A percentile compares a stretch with the other conserved stretches of the same genome.
Conservation (phyloP, 1,140 invertebrate genomes). For the Calephelis virginiensis region DNA sequence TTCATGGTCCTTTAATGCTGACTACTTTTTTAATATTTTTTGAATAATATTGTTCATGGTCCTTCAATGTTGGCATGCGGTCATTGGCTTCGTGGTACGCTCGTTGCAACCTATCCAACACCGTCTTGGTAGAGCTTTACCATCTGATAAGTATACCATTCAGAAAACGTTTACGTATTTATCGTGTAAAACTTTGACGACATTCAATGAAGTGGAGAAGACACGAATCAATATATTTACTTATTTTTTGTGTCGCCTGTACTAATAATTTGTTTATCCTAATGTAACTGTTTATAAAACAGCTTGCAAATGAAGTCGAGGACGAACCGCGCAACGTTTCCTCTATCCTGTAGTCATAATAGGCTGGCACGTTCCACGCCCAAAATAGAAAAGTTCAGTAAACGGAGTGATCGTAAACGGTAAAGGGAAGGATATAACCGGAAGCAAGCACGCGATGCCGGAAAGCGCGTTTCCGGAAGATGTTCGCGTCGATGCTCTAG, state of each 20-base stretch:
- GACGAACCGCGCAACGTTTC: neutral
- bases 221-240: no score
- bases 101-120: no score
- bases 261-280: neutral
- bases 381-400: slow-evolving; percentile 54
- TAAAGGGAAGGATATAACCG: slow-evolving; percentile 55
- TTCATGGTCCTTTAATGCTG: no score
- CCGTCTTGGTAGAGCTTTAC: no score
- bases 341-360: slow-evolving; percentile 2
- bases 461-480: slow-evolving; percentile 67
- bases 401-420: slow-evolving; percentile 41
- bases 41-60: no score
- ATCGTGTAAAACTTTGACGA: no score
- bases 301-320: neutral
- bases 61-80: no score
- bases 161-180: no score
- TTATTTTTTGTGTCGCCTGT: neutral
- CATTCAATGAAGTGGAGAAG: no score
- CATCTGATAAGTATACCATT: no score
- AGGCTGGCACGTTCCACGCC: slow-evolving; percentile 27
- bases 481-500: slow-evolving; percentile 56
- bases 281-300: neutral
- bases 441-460: slow-evolving; percentile 55
- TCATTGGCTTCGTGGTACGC: no score
- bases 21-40: no score